Percentiles rank a stretch among this genome's conserved stretches.
Evolutionary conservation across 1,140 invertebrate species (phyloP).

Genomic region (Riptortus pedestris): DNA sequence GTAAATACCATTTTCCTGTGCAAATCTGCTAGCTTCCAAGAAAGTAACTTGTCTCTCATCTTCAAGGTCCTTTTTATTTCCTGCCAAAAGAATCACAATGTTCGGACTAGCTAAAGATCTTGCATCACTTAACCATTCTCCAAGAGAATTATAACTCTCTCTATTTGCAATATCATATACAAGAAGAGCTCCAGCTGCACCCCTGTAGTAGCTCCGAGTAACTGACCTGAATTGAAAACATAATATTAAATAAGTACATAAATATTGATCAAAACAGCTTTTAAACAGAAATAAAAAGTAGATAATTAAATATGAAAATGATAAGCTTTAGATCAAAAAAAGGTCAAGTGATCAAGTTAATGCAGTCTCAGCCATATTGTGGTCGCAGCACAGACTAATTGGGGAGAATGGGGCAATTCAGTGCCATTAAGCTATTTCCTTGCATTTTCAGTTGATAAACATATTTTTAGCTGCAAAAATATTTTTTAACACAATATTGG

Average conservation of each 20-base stretch:
- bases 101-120: conserved; percentile 75
- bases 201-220: conserved; percentile 68
- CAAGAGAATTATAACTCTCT: conserved; percentile 69
- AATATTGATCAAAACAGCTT: too few relatives aligned
- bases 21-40: conserved; percentile 68
- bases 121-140: conserved; percentile 75
- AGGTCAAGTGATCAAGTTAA: too few relatives aligned
- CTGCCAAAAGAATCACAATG: conserved; percentile 68
- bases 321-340: too few relatives aligned
- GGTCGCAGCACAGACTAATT: too few relatives aligned
- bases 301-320: too few relatives aligned
- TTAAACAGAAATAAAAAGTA: too few relatives aligned
- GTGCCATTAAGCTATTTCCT: too few relatives aligned
- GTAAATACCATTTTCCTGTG: conserved; percentile 64
- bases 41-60: conserved; percentile 67
- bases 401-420: too few relatives aligned
- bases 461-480: too few relatives aligned
- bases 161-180: conserved; percentile 72
- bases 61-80: conserved; percentile 75
- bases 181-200: conserved; percentile 66
- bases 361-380: too few relatives aligned
- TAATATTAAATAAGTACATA: conserved; percentile 18
- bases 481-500: too few relatives aligned
- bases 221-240: conserved; percentile 54
- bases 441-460: too few relatives aligned